phyloP scores from a whole-genome alignment of 2,888 invertebrate species.

The Noctuana brunneofusca region DNA sequence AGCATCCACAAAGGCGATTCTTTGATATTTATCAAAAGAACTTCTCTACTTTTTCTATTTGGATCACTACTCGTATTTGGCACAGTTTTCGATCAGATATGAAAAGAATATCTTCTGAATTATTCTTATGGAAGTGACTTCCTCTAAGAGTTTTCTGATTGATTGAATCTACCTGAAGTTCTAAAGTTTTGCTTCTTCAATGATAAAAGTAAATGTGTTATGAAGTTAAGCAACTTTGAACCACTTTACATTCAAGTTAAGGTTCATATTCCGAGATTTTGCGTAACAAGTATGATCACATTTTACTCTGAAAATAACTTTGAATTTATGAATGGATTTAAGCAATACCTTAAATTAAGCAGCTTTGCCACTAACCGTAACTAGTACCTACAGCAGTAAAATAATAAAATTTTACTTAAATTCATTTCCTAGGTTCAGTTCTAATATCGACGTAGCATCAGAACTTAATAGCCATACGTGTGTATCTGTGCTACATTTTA shows the following conservation, averaged over 20 bases:
- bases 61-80: background rate
- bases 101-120: slow-evolving; percentile 12
- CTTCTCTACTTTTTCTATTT: slow-evolving; percentile 1
- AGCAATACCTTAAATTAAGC: no score
- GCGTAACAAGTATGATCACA: background rate
- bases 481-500: slow-evolving; percentile 1
- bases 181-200: slow-evolving; percentile 2
- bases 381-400: no score
- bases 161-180: slow-evolving; percentile 16
- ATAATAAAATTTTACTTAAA: background rate
- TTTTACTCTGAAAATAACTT: background rate
- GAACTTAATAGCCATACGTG: background rate
- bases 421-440: background rate
- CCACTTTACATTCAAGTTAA: background rate
- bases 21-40: slow-evolving; percentile 1
- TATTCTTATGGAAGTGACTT: background rate
- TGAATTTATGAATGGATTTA: background rate
- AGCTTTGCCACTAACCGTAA: background rate
- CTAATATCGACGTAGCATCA: background rate
- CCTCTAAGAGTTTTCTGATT: background rate
- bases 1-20: slow-evolving; percentile 6
- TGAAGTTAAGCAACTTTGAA: background rate
- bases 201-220: background rate
- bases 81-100: slow-evolving; percentile 1
- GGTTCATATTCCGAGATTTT: background rate